These are phyloP conservation scores for Caranx ignobilis DNA, from an alignment of 2,113 vertebrate species.

Conservation along the genomic window DNA sequence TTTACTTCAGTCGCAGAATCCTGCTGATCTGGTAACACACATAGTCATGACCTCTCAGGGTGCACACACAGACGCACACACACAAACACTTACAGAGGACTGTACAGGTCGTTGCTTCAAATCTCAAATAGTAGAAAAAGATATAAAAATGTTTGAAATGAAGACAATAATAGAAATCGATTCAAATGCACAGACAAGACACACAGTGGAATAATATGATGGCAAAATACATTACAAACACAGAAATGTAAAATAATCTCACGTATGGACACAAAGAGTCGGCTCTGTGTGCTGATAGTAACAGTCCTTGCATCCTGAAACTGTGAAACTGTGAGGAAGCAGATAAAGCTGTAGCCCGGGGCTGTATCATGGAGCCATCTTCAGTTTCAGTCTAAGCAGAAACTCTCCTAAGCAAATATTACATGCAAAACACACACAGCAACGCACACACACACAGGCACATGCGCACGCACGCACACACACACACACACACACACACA, in stretches of 20 bases:
- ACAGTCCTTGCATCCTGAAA: slow-evolving; percentile 12
- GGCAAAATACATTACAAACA: slow-evolving; percentile 20
- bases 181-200: slow-evolving; percentile 1
- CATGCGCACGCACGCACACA: slow-evolving; percentile 14
- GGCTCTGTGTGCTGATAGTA: background rate
- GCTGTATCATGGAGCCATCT: slow-evolving; percentile 48
- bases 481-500: slow-evolving; percentile 9
- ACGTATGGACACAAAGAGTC: background rate
- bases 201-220: background rate
- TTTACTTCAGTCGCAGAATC: background rate
- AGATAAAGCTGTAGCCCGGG: slow-evolving; percentile 24
- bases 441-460: slow-evolving; percentile 31
- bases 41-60: slow-evolving; percentile 17
- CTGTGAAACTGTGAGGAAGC: slow-evolving; percentile 29
- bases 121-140: background rate
- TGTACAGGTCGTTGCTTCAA: background rate
- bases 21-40: slow-evolving; percentile 30
- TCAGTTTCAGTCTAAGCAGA: slow-evolving; percentile 73
- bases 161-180: background rate
- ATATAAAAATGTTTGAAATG: background rate
- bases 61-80: slow-evolving; percentile 12
- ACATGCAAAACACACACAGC: slow-evolving; percentile 69
- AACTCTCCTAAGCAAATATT: slow-evolving; percentile 81
- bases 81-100: slow-evolving; percentile 8
- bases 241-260: slow-evolving; percentile 24